These are phyloP conservation scores for Aphaenogaster rudis DNA, from an alignment of 1,140 invertebrate genomes.

Conservation along the genomic window DNA sequence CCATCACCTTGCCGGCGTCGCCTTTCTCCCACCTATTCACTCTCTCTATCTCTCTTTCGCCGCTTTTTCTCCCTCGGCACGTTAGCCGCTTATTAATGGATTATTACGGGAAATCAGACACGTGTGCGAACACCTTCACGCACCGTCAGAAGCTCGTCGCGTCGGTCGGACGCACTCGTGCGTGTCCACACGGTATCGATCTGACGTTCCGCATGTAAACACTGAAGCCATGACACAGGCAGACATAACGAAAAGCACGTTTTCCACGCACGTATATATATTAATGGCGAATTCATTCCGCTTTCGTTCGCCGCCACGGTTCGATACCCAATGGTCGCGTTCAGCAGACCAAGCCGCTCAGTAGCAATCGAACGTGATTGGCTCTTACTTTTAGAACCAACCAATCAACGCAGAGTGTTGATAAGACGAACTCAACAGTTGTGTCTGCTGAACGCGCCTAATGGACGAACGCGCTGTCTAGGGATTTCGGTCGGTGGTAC, in stretches of 20 bases:
- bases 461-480: too few relatives aligned
- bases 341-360: too few relatives aligned
- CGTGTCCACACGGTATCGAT: constrained; percentile 22
- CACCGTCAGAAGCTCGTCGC: background rate
- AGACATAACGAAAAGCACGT: background rate
- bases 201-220: constrained; percentile 22
- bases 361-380: too few relatives aligned
- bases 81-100: background rate
- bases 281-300: background rate
- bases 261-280: too few relatives aligned
- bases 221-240: background rate
- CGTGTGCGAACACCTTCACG: background rate
- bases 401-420: too few relatives aligned
- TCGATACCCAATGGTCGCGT: too few relatives aligned
- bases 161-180: background rate
- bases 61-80: background rate
- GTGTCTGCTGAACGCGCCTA: too few relatives aligned
- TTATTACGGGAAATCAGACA: background rate
- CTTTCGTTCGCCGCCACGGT: background rate
- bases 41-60: background rate
- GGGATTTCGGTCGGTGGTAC: too few relatives aligned
- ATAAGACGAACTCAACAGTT: too few relatives aligned
- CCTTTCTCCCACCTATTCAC: background rate
- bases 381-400: too few relatives aligned
- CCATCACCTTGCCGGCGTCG: constrained; percentile 9